Evolutionary conservation across 2,113 vertebrate species (phyloP).

Genomic region (Nothobranchius furzeri): DNA sequence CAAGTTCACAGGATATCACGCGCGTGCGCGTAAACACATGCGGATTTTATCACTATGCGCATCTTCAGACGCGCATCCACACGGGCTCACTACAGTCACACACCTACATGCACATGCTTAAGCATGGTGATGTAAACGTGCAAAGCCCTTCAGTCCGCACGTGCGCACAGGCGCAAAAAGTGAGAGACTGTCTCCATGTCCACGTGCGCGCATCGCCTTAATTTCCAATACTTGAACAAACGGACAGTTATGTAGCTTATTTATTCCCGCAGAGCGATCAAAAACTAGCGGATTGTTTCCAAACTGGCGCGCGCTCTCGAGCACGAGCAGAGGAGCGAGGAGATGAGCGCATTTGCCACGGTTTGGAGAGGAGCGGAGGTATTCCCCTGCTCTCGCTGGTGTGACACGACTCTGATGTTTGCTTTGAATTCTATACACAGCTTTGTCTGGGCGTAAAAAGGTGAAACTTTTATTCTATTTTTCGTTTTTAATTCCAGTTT

Average conservation of each 20-base stretch:
- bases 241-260: not conserved
- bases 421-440: too few species aligned
- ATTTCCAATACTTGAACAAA: not conserved
- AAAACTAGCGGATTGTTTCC: not conserved
- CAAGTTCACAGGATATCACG: not conserved
- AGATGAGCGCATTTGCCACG: slow-evolving; percentile 12
- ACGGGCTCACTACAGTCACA: not conserved
- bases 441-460: not conserved
- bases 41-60: slow-evolving; percentile 3
- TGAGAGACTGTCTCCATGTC: not conserved
- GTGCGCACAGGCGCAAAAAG: slow-evolving; percentile 28
- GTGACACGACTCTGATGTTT: not conserved
- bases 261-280: not conserved
- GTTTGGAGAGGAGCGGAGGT: slow-evolving; percentile 24
- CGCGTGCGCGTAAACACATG: not conserved
- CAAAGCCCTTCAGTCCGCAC: slow-evolving; percentile 13
- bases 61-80: slow-evolving; percentile 3
- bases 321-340: not conserved
- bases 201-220: not conserved
- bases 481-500: not conserved
- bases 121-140: slow-evolving; percentile 20
- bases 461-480: not conserved
- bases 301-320: not conserved
- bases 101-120: slow-evolving; percentile 7
- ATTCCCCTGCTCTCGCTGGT: slow-evolving; percentile 44